phyloP scores from a whole-genome alignment of 2,888 invertebrate species.

The Iphiclides podalirius region DNA sequence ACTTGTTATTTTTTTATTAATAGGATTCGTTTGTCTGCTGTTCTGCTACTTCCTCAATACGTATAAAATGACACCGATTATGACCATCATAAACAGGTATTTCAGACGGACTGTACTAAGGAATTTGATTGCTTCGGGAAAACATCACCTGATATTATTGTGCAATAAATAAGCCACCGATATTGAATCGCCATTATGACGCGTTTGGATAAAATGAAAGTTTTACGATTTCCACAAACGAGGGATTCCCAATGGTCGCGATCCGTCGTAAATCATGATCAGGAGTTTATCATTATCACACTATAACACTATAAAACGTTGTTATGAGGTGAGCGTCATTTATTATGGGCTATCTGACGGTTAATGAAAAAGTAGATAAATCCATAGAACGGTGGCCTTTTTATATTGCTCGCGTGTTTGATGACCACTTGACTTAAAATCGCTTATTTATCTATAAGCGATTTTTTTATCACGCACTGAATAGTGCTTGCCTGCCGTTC shows the following conservation, averaged over 20 bases:
- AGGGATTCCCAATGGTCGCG: slow-evolving; percentile 12
- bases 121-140: neutral
- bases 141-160: neutral
- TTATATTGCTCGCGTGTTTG: neutral
- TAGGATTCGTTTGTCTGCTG: too few species aligned
- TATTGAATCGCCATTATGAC: neutral
- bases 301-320: slow-evolving; percentile 14
- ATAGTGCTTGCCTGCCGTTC: too few species aligned
- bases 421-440: too few species aligned
- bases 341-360: slow-evolving; percentile 12
- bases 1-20: too few species aligned
- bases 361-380: slow-evolving; percentile 20
- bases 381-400: neutral
- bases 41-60: too few species aligned
- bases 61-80: too few species aligned
- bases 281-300: slow-evolving; percentile 14
- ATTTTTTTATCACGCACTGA: too few species aligned
- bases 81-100: too few species aligned
- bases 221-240: neutral
- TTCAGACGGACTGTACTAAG: neutral
- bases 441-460: too few species aligned
- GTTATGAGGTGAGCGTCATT: slow-evolving; percentile 11
- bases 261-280: slow-evolving; percentile 10
- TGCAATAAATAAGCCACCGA: slow-evolving; percentile 1
- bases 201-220: slow-evolving; percentile 6